A percentile compares a stretch with the other conserved stretches of the same genome.
phyloP scores from a whole-genome alignment of 2,797 vertebrate species.

The Iguana delicatissima region DNA sequence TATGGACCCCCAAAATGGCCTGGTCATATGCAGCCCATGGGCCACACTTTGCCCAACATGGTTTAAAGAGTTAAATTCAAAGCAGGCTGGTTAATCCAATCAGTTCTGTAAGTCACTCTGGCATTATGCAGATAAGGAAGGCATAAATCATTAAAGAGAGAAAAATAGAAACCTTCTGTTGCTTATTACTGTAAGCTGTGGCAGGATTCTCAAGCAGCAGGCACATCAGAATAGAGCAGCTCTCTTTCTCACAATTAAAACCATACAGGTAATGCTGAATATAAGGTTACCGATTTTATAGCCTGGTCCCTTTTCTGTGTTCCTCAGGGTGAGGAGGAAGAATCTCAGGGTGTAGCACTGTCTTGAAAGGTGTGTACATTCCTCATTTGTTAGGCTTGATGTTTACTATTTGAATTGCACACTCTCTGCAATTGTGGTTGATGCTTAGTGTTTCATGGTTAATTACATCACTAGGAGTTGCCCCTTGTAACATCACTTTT shows the following conservation, averaged over 20 bases:
- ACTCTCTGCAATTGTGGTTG: too few species aligned
- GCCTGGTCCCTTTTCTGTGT: too few species aligned
- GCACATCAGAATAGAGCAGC: neutral
- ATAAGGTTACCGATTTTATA: neutral
- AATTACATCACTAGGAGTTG: too few species aligned
- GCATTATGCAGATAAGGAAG: slow-evolving; percentile 9
- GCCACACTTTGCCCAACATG: neutral
- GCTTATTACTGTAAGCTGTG: neutral
- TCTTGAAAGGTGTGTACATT: too few species aligned
- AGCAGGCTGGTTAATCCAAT: neutral
- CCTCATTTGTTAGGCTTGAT: too few species aligned
- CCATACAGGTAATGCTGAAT: neutral
- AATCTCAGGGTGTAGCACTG: too few species aligned
- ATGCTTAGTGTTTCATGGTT: too few species aligned
- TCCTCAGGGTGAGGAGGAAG: too few species aligned
- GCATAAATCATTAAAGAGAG: neutral
- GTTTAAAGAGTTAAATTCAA: neutral
- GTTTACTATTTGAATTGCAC: too few species aligned
- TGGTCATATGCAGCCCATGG: too few species aligned
- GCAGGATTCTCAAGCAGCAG: neutral
- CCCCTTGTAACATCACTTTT: too few species aligned
- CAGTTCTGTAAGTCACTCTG: slow-evolving; percentile 3
- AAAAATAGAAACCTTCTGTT: slow-evolving; percentile 15
- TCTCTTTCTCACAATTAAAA: neutral
- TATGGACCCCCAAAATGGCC: too few species aligned